A percentile compares a stretch with the other conserved stretches of the same genome.
Conservation (phyloP, 1,140 invertebrate genomes). For the Zaprionus lachaisei region DNA sequence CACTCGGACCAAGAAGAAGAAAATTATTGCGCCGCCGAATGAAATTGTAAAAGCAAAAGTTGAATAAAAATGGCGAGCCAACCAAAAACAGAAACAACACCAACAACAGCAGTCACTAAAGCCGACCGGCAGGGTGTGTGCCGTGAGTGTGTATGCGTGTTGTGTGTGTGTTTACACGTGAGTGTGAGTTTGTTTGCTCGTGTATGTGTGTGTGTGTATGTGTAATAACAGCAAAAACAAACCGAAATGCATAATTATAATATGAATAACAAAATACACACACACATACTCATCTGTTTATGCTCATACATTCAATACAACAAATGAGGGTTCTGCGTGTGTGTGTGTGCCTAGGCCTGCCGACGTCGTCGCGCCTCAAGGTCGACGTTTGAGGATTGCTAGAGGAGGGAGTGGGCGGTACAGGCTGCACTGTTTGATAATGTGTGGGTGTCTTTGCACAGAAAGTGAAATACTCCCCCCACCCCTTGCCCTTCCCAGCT, state of each 20-base stretch:
- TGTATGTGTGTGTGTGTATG: constrained; percentile 14
- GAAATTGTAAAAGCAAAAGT: constrained; percentile 78
- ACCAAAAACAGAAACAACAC: constrained; percentile 37
- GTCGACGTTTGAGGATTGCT: constrained; percentile 15
- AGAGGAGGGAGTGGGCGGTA: not conserved
- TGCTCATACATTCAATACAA: constrained; percentile 5
- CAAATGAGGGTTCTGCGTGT: constrained; percentile 19
- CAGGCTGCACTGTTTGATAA: constrained; percentile 13
- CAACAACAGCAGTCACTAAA: constrained; percentile 29
- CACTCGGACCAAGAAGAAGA: constrained; percentile 61
- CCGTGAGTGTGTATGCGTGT: not conserved
- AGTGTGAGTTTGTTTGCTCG: constrained; percentile 6
- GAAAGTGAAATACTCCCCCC: not conserved
- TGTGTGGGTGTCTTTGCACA: constrained; percentile 22
- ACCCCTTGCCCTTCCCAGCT: too few species aligned
- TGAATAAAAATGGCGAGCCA: constrained; percentile 68
- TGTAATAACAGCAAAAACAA: constrained; percentile 39
- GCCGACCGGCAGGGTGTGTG: constrained; percentile 16
- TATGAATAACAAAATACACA: constrained; percentile 44
- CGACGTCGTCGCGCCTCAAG: constrained; percentile 34
- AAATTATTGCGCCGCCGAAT: constrained; percentile 80
- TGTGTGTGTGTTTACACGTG: constrained; percentile 10
- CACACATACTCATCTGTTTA: not conserved
- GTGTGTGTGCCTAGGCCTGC: constrained; percentile 31
- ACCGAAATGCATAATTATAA: constrained; percentile 57